Evolutionary conservation across 1,140 invertebrate genomes (phyloP), one percentile per base, ranked within the genome.

Genomic region (Gonatopus flavifemur): DNA sequence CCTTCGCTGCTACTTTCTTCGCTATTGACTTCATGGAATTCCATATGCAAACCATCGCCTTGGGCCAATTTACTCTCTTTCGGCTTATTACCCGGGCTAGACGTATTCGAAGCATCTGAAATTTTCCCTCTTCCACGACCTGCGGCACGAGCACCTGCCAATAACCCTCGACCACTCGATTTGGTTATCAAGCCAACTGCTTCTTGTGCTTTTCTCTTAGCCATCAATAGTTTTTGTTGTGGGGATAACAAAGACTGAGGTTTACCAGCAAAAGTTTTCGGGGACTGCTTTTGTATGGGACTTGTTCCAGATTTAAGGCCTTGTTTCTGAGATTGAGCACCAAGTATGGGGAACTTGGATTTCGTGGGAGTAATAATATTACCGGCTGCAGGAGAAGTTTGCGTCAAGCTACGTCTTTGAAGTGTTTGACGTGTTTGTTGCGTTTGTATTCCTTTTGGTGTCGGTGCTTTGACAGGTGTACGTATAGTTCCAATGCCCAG

Each of bases 1-100:
- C 76, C 80, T 35, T 83, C 82, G 32, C 80, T 81, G 47, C 81
- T 82, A 45, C 82, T 82, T 18, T 80, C 80, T 19, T 82, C 76
- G 0, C 72, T 71, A 6, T 66, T 61, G 3, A 74, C 64, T 43
- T 78, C 71, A 16, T 78, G 77, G 50, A 79, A 79, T 32, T 79
- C 74, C 77, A 79, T 78, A 39, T 78, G 77, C 18, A 81, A 49
- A 4, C 73, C 74, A 37, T 78, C 77, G 6, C 73, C 72, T 3
- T 79, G 76, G 0, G 72, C 72, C 2, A 79, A 47, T 59, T 80
- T 78, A 30, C 76, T 78, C 28, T 78, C 76, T 42, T 78, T 77
- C 0, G 68, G 67, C 22, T 75, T 76, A 2, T 50, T 55, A 5
- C 49, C 49, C 1, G 56, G 51, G 0, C 56, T 33, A 0, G 56